Base-by-base conservation (phyloP, 2,113 vertebrate genomes). In the Heloderma charlesbogerti region DNA sequence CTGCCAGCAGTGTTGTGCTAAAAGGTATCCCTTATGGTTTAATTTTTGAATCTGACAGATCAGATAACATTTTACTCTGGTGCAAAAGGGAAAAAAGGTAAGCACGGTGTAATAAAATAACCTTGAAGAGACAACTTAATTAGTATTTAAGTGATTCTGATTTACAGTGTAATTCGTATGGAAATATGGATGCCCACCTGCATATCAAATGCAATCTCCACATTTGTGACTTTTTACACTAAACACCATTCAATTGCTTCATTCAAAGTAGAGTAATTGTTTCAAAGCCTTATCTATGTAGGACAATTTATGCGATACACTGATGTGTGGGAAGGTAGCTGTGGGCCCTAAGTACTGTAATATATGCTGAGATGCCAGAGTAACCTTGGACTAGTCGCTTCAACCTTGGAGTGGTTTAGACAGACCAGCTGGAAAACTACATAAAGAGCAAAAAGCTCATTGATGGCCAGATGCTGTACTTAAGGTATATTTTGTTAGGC, bases 81-180 rank as follows among this genome's bases (percentile, higher is more conserved):
- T 93, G 69, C 0, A 66, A 57, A 77, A 79, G 75, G 27, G 27
- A 27, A 25, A 3, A 31, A 6, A 78, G 82, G 4, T 45, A 81
- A 75, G 63, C 93, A 40, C 34, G 90, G 92, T 93, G 83, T 91
- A 95, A 94, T 93, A 92, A 95, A 95, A 94, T 94, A 95, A 96
- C 95, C 95, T 96, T 96, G 96, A 95, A 94, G 89, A 94, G 92
- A 93, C 95, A 95, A 96, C 91, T 95, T 96, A 94, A 96, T 96
- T 95, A 96, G 94, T 96, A 95, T 96, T 96, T 96, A 96, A 96
- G 88, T 89, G 91, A 94, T 95, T 91, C 92, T 95, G 96, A 95
- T 94, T 95, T 95, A 94, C 94, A 96, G 88, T 94, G 90, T 94
- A 96, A 96, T 94, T 94, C 93, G 85, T 92, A 90, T 94, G 94